A percentile compares a stretch with the other conserved stretches of the same genome.
Evolutionary conservation across 2,797 vertebrate genomes (phyloP).

Genomic region (Acrocephalus scirpaceus): DNA sequence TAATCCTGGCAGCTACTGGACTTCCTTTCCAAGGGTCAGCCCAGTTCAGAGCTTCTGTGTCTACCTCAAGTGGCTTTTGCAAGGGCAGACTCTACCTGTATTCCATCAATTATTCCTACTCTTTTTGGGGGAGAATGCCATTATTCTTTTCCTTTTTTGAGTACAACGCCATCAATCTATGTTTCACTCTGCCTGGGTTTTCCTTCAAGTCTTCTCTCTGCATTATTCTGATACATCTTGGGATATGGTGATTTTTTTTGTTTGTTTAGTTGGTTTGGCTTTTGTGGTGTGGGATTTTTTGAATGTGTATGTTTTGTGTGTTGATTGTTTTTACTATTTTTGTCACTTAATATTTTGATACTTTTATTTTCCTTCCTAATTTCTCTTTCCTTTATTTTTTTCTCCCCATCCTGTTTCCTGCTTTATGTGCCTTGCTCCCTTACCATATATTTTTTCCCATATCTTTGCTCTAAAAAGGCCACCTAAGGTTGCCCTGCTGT

Average conservation of each 20-base stretch:
- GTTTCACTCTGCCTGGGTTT: background rate
- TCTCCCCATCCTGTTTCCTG: background rate
- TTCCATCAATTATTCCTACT: background rate
- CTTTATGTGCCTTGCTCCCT: background rate
- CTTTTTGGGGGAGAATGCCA: background rate
- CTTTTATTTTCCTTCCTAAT: background rate
- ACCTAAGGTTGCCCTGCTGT: slow-evolving; percentile 32
- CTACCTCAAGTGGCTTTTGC: background rate
- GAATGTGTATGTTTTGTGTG: background rate
- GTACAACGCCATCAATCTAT: background rate
- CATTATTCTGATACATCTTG: background rate
- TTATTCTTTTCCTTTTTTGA: background rate
- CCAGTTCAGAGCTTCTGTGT: background rate
- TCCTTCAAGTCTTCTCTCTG: background rate
- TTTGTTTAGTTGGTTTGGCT: background rate
- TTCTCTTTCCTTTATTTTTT: background rate
- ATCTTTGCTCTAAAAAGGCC: slow-evolving; percentile 26
- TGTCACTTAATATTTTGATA: background rate
- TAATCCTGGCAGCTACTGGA: background rate
- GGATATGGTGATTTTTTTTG: background rate
- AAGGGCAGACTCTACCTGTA: background rate
- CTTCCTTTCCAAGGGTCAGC: background rate
- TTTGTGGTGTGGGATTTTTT: background rate
- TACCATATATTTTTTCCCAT: slow-evolving; percentile 4
- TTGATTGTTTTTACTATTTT: background rate